Percentiles rank a stretch among this genome's conserved stretches.
Evolutionary conservation across 2,888 invertebrate genomes (phyloP).

Genomic region (Dioctria linearis): DNA sequence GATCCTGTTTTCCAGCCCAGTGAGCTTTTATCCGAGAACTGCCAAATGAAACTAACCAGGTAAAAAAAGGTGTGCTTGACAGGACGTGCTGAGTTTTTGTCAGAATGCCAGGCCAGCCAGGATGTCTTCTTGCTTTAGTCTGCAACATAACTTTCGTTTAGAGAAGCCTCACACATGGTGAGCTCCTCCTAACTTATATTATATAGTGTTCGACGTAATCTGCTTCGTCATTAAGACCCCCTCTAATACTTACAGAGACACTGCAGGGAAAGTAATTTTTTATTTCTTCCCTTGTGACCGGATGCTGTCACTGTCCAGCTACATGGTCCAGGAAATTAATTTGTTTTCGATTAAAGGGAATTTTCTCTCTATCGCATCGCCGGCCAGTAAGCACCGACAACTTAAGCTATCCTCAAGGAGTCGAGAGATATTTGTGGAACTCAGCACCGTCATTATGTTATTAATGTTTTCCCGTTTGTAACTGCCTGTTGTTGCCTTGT

Average conservation of each 20-base stretch:
- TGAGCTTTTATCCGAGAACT: not conserved
- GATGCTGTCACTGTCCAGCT: slow-evolving; percentile 17
- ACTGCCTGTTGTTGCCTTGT: slow-evolving; percentile 36
- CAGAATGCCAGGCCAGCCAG: too few relatives aligned
- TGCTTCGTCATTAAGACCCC: slow-evolving; percentile 26
- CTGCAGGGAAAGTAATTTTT: slow-evolving; percentile 12
- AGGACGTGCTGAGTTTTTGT: not conserved
- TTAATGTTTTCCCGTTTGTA: slow-evolving; percentile 25
- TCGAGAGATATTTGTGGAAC: too few relatives aligned
- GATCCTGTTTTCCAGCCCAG: not conserved
- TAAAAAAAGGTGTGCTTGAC: not conserved
- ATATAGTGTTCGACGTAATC: slow-evolving; percentile 1
- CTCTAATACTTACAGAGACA: not conserved
- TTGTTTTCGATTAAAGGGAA: slow-evolving; percentile 36
- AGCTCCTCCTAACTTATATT: too few relatives aligned
- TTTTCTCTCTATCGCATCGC: not conserved
- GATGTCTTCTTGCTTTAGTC: too few relatives aligned
- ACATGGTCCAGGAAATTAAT: slow-evolving; percentile 14
- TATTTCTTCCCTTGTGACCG: not conserved
- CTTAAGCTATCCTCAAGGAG: too few relatives aligned
- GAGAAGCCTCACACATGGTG: too few relatives aligned
- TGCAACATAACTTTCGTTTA: too few relatives aligned
- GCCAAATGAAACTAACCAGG: not conserved
- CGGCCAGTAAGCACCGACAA: not conserved
- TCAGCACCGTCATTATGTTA: slow-evolving; percentile 10